Percentiles rank a stretch among this genome's conserved stretches.
Conservation (phyloP, 2,113 vertebrate genomes). For the Dryoscopus gambensis region DNA sequence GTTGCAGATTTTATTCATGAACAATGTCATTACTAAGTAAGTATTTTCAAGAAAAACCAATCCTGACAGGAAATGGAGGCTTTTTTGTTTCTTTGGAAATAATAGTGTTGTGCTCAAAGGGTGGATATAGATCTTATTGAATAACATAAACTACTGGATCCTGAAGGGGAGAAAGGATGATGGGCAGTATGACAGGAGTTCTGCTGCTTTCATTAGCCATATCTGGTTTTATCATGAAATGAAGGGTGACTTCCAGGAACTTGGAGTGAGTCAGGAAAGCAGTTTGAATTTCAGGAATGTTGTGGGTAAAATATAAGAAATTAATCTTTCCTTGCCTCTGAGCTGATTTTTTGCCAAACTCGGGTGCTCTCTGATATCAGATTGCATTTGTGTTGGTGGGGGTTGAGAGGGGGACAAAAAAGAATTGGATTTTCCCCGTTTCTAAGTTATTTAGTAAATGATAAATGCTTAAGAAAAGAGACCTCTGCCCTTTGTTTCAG, state of each 20-base stretch:
- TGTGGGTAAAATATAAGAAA: neutral
- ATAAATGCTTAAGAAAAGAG: neutral
- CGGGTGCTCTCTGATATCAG: neutral
- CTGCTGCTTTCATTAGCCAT: neutral
- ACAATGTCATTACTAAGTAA: constrained; percentile 96
- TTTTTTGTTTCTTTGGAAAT: neutral
- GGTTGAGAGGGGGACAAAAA: neutral
- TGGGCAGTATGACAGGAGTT: neutral
- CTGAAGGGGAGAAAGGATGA: neutral
- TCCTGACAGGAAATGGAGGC: neutral
- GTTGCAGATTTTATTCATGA: constrained; percentile 91
- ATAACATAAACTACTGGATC: neutral
- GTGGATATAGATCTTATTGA: neutral
- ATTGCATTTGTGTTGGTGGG: neutral
- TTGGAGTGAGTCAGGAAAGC: neutral
- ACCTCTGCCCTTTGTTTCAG: neutral
- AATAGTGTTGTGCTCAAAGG: neutral
- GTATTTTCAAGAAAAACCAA: constrained; percentile 39
- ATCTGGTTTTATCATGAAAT: neutral
- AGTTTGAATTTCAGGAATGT: neutral
- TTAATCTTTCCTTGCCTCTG: neutral
- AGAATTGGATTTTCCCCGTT: neutral
- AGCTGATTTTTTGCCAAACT: neutral
- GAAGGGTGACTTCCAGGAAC: neutral
- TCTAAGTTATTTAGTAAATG: neutral